Evolutionary conservation across 2,113 vertebrate species (phyloP), one percentile per base, ranked within the genome.

Genomic region (Nycticorax nycticorax): DNA sequence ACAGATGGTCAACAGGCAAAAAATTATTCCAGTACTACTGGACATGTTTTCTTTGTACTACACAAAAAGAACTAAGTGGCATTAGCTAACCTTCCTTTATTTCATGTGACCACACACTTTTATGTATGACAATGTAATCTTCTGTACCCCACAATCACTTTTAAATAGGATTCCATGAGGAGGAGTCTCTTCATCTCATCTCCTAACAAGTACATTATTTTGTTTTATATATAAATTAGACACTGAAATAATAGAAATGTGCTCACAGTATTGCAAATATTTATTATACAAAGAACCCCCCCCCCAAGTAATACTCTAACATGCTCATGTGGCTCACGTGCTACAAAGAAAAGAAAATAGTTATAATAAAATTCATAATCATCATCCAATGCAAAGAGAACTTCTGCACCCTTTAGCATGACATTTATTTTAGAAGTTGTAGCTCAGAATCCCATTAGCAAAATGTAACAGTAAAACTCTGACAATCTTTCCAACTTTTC

Each of bases 1-100:
- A 73, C 72, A 96, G 69, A 92, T 64, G 64, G 64, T 53, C 41
- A 88, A 76, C 50, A 93, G 81, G 39, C 73, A 96, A 87, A 66
- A 68, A 78, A 45, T 11, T 27, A 88, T 62, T 83, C 37, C 45
- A 77, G 28, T 37, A 83, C 50, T 80, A 75, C 20, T 39, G 16
- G 33, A 67, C 26, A 83, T 24, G 30, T 71, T 93, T 83, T 85
- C 59, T 90, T 71, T 68, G 43, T 71, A 35, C 26, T 75, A 39
- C 18, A 59, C 8, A 68, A 72, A 81, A 48, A 73, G 18, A n/a
- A 45, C 22, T 56, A 83, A 87, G 22, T 14, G 8, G 37, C 41
- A 60, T 64, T 62, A 81, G 14, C 45, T 79, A 85, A 69, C 37
- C 8, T 41, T 59, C 22, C 69, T 67, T 41, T 53, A 69, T 41